phyloP scores from a whole-genome alignment of 2,797 vertebrate genomes.

The Centroberyx gerrardi region DNA sequence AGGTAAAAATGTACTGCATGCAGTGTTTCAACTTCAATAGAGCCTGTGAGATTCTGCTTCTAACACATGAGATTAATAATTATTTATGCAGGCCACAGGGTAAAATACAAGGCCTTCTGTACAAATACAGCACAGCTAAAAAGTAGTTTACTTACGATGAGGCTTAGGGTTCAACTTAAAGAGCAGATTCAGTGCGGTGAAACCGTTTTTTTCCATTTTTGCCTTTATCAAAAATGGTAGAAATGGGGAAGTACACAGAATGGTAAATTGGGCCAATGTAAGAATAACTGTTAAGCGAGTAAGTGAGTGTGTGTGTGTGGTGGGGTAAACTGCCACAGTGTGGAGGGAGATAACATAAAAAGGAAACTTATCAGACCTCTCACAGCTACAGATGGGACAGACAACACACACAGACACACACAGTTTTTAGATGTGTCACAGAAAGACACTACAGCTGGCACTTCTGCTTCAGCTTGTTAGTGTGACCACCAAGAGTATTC shows the following conservation, averaged over 20 bases:
- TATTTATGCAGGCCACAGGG: too few species aligned
- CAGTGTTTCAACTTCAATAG: neutral
- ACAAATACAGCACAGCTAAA: too few species aligned
- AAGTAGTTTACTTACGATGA: too few species aligned
- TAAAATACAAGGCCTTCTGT: too few species aligned
- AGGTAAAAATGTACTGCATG: neutral
- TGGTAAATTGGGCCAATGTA: too few species aligned
- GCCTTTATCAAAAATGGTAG: too few species aligned
- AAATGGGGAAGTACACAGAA: too few species aligned
- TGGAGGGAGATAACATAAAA: neutral
- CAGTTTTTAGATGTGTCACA: neutral
- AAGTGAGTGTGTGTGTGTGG: neutral
- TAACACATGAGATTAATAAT: neutral
- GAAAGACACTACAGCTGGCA: too few species aligned
- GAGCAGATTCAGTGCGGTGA: too few species aligned
- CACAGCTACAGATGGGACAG: neutral
- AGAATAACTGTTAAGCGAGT: neutral
- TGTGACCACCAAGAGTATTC: neutral
- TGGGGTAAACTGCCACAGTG: neutral
- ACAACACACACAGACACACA: neutral
- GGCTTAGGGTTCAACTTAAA: too few species aligned
- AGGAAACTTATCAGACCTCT: neutral
- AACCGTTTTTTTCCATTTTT: too few species aligned
- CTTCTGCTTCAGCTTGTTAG: neutral
- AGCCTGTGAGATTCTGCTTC: neutral